Conservation (phyloP, 2,113 vertebrate species). For the Embiotoca jacksoni region DNA sequence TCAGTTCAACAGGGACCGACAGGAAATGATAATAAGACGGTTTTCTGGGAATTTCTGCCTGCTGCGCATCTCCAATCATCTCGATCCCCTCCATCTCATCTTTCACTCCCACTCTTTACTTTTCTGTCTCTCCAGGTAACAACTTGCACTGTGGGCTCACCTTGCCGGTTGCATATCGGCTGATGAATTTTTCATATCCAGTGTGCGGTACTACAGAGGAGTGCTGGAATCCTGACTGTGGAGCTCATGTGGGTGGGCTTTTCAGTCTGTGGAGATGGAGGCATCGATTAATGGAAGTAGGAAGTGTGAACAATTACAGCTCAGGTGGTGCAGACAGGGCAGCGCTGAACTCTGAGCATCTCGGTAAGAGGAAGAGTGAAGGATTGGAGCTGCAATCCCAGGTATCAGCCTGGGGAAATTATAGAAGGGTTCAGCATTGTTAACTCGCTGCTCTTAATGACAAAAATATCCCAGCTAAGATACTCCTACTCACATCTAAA, state of each 20-base stretch:
- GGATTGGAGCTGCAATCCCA: slow-evolving; percentile 15
- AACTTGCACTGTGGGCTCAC: slow-evolving; percentile 27
- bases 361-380: slow-evolving; percentile 8
- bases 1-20: slow-evolving; percentile 9
- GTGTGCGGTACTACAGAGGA: slow-evolving; percentile 43
- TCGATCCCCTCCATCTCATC: slow-evolving; percentile 7
- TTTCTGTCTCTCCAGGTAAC: slow-evolving; percentile 25
- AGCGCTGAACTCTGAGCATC: slow-evolving; percentile 5
- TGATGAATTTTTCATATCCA: slow-evolving; percentile 69
- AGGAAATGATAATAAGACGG: slow-evolving; percentile 37
- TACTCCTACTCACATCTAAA: slow-evolving; percentile 24
- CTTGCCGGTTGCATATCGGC: slow-evolving; percentile 55
- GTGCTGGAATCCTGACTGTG: slow-evolving; percentile 61
- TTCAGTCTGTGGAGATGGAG: slow-evolving; percentile 59
- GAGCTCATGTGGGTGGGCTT: slow-evolving; percentile 56
- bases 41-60: slow-evolving; percentile 36
- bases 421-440: slow-evolving; percentile 11
- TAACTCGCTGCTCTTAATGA: slow-evolving; percentile 25
- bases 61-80: slow-evolving; percentile 25
- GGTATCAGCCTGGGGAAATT: slow-evolving; percentile 33
- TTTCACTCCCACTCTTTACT: slow-evolving; percentile 27
- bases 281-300: slow-evolving; percentile 66
- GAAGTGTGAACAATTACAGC: slow-evolving; percentile 60
- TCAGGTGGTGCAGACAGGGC: slow-evolving; percentile 8
- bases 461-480: background rate